Evolutionary conservation across 2,888 invertebrate species (phyloP), one percentile per base, ranked within the genome.

Genomic region (Troides aeacus): DNA sequence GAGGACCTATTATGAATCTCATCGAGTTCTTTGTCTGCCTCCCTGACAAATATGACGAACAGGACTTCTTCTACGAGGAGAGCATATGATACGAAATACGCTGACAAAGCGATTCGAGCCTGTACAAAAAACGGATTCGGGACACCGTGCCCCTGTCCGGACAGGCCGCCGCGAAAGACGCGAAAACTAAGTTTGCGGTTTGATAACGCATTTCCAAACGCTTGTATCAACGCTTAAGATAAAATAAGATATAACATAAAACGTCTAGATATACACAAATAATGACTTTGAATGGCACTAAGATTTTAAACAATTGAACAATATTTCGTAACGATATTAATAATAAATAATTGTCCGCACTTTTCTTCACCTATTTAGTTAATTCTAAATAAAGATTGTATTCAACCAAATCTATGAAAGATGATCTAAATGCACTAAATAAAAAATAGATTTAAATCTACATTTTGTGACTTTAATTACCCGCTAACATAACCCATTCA

Each of bases 21-120:
- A 94, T 97, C 73, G 98, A 98, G 89, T 98, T 97, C 86, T 97
- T 98, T 85, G 96, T 97, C 67, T 97, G 97, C 78, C 93, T 96
- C 24, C 96, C 97, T 0, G 96, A 96, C 81, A 95, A 96, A 78
- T 95, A 94, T 76, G 95, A 96, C 78, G 96, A 96, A 70, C 96
- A 96, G 76, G 95, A 95, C 74, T 90, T 95, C 69, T 93, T 95
- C 69, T 93, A 95, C 65, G 95, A 95, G 81, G 96, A 96, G 80
- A 93, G 81, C 75, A 90, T 92, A 82, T 92, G 88, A 90, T 89
- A 80, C 73, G 84, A 84, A 76, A 72, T 73, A 68, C 77, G 71
- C 74, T 75, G 74, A 75, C 72, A 70, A 46, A 70, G 67, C 42
- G 70, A 67, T 17, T n/a, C 57, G 23, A 67, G 61, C 60, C 60